Evolutionary conservation across 2,797 vertebrate species (phyloP), one percentile per base, ranked within the genome.

Genomic region (Neomorphus geoffroyi): DNA sequence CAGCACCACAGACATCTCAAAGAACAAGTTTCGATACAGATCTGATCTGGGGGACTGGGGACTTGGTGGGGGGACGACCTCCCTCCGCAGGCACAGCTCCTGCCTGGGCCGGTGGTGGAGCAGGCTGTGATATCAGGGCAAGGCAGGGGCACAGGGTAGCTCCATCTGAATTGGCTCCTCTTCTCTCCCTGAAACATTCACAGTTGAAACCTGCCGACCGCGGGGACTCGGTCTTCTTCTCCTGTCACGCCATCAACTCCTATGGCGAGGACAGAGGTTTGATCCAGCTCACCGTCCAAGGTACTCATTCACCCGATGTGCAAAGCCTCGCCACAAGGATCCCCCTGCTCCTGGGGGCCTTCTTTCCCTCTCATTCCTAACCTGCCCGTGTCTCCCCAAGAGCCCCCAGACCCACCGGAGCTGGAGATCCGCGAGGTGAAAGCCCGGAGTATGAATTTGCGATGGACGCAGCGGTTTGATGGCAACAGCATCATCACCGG

Each of bases 401-500:
- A 99, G 96, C 99, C 99, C 80, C 99, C 99, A 3, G 99, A 99
- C 94, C 99, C 99, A 0, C 99, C 99, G 0, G 99, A 99, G 97
- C 98, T 99, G 88, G 99, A 99, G 96, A 99, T 99, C 86, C 98
- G 99, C 1, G 99, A 99, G 96, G 99, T 99, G 69, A 99, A 99
- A 94, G 99, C 99, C 95, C 98, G 99, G n/a, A 99, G 99, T 73
- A 99, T 99, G 99, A 99, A 99, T 92, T 96, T 99, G 74, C 98
- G 99, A 67, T 99, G 99, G 99, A 99, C 99, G 3, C 99, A 99
- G 97, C 95, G 99, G n/a, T 99, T 99, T 7, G 99, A 99, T 0
- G 99, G 99, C 75, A 99, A 99, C 98, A 99, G 99, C 97, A 99
- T 99, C 97, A 99, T 99, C 97, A 99, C 99, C 0, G 99, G 99